Base-by-base conservation (phyloP, 2,113 vertebrate species). In the Grammomys dolichurus region DNA sequence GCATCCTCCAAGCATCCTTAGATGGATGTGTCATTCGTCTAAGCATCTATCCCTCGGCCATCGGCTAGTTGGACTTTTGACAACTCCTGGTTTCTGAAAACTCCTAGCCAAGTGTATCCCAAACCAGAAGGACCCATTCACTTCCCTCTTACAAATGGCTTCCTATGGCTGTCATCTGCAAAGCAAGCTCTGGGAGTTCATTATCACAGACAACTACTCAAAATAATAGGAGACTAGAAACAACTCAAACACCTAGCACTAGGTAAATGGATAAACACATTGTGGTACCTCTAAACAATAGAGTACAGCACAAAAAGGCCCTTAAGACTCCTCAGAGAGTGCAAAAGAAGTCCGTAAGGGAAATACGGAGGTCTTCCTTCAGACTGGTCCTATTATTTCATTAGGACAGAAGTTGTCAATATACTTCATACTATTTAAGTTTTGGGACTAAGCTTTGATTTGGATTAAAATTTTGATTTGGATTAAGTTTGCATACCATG, bases 401-500 rank as follows among this genome's bases (percentile, higher is more conserved):
- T 28, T 51, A 77, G 46, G 9, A 67, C 63, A 43, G 36, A 14
- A 90, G 19, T 19, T 60, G 19, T 75, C 70, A 87, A 75, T 77
- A 10, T 46, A 22, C 14, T 90, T 78, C 11, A 8, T 94, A 22
- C 60, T 67, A 28, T 36, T 70, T 36, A 43, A 13, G 28, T 89
- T 91, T 94, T 22, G 19, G 7, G 93, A 87, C 65, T 87, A 90
- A 73, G 24, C 87, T 90, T 58, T 81, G n/a, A 76, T 69, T 69
- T 69, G 13, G 31, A 69, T 33, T 69, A 33, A 13, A 69, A 33
- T 33, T 33, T 69, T 69, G 31, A 69, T 33, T 69, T 69, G 24
- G 65, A 31, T 67, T 67, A 67, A 67, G 65, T 10, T 67, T 67
- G 28, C 14, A 36, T 69, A 16, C 31, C 67, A 33, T 33, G 31